phyloP scores from a whole-genome alignment of 2,888 invertebrate genomes.

The Stenodera caucasica region DNA sequence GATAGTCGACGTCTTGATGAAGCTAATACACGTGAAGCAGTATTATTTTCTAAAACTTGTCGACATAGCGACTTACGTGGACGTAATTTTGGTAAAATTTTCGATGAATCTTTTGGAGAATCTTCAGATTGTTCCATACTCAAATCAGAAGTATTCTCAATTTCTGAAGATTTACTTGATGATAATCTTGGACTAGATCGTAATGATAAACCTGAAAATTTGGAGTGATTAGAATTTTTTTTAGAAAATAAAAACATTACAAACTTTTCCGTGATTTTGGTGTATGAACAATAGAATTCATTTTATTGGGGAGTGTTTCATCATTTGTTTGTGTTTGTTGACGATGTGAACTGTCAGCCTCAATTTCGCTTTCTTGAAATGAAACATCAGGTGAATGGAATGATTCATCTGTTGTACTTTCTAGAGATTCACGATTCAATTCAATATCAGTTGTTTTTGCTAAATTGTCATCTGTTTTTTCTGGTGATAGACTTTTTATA shows the following conservation, averaged over 20 bases:
- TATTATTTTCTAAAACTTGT: conserved; percentile 41
- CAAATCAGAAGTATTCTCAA: neutral
- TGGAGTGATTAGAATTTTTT: conserved; percentile 7
- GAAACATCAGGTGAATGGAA: conserved; percentile 43
- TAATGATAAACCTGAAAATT: conserved; percentile 34
- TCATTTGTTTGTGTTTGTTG: neutral
- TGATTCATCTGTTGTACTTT: conserved; percentile 31
- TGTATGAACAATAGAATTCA: conserved; percentile 29
- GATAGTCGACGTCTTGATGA: conserved; percentile 14
- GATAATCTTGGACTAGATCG: conserved; percentile 43
- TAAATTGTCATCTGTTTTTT: conserved; percentile 20
- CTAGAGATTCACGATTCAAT: conserved; percentile 19
- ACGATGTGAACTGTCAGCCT: neutral
- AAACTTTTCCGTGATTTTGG: conserved; percentile 43
- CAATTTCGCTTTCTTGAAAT: conserved; percentile 7
- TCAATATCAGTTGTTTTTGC: conserved; percentile 10
- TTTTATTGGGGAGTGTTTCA: too few species aligned
- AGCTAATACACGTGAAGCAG: conserved; percentile 29
- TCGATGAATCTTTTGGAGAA: conserved; percentile 9
- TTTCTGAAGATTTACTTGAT: conserved; percentile 6
- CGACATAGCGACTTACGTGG: conserved; percentile 40
- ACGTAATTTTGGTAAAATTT: conserved; percentile 23
- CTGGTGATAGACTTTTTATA: conserved; percentile 29
- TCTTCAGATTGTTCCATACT: conserved; percentile 1
- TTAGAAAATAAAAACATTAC: conserved; percentile 6